phyloP scores from a whole-genome alignment of 2,888 invertebrate species.

The Galerucella nymphaeae region DNA sequence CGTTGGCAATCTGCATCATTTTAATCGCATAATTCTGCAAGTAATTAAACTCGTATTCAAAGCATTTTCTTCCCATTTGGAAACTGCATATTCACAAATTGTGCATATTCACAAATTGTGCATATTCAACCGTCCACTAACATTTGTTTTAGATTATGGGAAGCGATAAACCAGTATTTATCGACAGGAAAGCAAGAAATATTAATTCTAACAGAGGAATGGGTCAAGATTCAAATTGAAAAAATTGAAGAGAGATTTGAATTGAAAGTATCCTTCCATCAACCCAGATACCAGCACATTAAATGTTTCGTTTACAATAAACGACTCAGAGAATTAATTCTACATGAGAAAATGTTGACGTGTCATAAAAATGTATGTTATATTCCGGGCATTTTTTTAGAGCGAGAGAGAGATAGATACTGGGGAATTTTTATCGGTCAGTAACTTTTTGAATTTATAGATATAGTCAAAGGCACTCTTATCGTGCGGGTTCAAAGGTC shows the following conservation, averaged over 20 bases:
- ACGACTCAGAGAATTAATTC: constrained; percentile 53
- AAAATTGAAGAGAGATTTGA: constrained; percentile 49
- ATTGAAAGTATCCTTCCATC: constrained; percentile 49
- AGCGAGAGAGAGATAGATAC: no score
- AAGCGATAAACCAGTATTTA: constrained; percentile 52
- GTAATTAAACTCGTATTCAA: no score
- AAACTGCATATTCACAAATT: no score
- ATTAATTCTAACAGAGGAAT: constrained; percentile 41
- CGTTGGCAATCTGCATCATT: no score
- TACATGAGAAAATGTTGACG: constrained; percentile 45
- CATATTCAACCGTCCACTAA: no score
- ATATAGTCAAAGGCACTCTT: no score
- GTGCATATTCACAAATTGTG: no score
- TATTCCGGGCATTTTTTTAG: background rate
- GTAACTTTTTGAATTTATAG: no score
- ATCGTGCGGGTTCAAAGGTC: no score
- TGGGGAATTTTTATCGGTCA: no score
- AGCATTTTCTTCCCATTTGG: no score
- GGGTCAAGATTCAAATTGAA: constrained; percentile 46
- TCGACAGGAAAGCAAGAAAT: constrained; percentile 50
- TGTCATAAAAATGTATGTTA: constrained; percentile 45
- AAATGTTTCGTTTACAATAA: constrained; percentile 52
- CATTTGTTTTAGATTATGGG: constrained; percentile 52
- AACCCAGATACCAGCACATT: constrained; percentile 48
- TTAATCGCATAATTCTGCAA: no score